Evolutionary conservation across 2,113 vertebrate genomes (phyloP), one percentile per base, ranked within the genome.

Genomic region (Amphiprion ocellaris): DNA sequence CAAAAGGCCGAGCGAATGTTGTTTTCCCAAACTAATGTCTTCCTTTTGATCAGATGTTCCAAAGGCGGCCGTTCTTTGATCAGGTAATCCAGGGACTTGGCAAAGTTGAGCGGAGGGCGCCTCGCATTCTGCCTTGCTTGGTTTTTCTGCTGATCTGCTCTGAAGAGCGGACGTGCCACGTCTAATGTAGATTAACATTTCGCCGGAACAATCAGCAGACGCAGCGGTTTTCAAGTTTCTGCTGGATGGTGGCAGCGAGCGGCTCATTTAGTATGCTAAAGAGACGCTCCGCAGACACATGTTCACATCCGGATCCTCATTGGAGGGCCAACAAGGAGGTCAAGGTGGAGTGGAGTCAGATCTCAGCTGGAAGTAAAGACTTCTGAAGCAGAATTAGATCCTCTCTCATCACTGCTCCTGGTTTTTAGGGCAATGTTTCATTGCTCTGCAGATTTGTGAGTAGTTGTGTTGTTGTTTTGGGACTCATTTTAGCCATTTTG

Each of bases 151-250:
- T 91, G 92, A 92, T 92, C 84, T 87, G 77, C 89, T 84, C 81
- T 80, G 90, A 89, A 91, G 90, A 86, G 76, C 14, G 79, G 83
- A 86, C 88, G 73, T 92, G 93, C 89, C 89, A 82, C 82, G 91
- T 92, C 91, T 92, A 93, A 93, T 90, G 88, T 83, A 90, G 89
- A 92, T 94, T 91, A 94, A 90, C 91, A 88, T 85, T 91, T 92
- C 83, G 87, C 90, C 88, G 53, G 66, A 87, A 88, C 89, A 91
- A 90, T 92, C 88, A 82, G 90, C 83, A 59, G 77, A 91, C 83
- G 55, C 89, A 89, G 92, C 90, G 10, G 44, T 92, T 93, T 91
- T 79, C 50, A 64, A 77, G 69, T 61, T 88, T 85, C 14, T 77
- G 24, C 68, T 81, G 52, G 73, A 75, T 69, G 73, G 78, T 65